Base-by-base conservation (phyloP, 2,113 vertebrate species). In the Megalops atlanticus region DNA sequence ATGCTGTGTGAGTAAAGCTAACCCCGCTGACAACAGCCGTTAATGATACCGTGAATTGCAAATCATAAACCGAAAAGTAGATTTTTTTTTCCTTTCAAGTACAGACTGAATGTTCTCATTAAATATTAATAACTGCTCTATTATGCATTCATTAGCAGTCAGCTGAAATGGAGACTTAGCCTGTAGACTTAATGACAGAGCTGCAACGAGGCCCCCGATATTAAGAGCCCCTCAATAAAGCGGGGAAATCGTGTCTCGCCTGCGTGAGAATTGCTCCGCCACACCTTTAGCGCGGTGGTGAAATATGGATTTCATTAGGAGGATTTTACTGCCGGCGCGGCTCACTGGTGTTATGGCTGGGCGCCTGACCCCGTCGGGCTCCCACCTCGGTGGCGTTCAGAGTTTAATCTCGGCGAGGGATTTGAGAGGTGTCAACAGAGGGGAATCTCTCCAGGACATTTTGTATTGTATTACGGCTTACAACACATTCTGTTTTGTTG, bases 21-120 rank as follows among this genome's bases (percentile, higher is more conserved):
- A 45, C 24, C 2, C 8, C 49, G 43, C 11, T 24, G 71, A 16
- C 35, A 71, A 38, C 45, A 72, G 69, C 45, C 43, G 33, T 10
- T 79, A 71, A 52, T 31, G 41, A 58, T 45, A 79, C 39, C 68
- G 49, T 45, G 16, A 47, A 36, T 18, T 79, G 40, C 27, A 79
- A 39, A n/a, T 38, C 21, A 16, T 4, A 16, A 38, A 52, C 21
- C 24, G 27, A 43, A 49, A 52, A 52, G 43, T 35, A 27, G 27
- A 76, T 49, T 14, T 52, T 49, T 47, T 76, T n/a, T n/a, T n/a
- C n/a, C n/a, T n/a, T n/a, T 76, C 18, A 49, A 76, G n/a, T 31
- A 52, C 45, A 33, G 74, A 2, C 31, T 43, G 35, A 78, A 41
- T 68, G 36, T 68, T 68, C 52, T 68, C 77, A 43, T 33, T 45